These are phyloP conservation scores for Daphoenositta chrysoptera DNA, from an alignment of 2,113 vertebrate species.

Conservation along the genomic window DNA sequence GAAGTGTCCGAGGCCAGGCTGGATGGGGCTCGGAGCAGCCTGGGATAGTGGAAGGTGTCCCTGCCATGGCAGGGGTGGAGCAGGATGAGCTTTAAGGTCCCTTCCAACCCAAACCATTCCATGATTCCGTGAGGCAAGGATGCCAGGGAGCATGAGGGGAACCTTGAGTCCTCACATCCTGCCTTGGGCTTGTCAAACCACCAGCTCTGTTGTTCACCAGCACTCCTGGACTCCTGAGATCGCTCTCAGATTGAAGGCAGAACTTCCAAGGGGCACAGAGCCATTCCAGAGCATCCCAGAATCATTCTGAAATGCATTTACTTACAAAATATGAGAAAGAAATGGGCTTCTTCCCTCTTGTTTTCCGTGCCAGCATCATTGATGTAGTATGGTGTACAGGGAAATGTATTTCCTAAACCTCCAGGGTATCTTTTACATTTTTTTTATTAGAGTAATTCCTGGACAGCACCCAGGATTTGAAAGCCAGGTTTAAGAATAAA, in stretches of 20 bases:
- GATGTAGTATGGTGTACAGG: neutral
- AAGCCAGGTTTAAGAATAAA: neutral
- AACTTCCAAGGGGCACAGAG: neutral
- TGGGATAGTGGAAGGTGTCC: neutral
- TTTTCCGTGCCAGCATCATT: neutral
- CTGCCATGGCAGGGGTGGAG: neutral
- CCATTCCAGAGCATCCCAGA: neutral
- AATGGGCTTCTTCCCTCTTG: neutral
- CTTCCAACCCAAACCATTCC: neutral
- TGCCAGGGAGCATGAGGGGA: neutral
- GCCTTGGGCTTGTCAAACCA: neutral
- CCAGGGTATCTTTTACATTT: neutral
- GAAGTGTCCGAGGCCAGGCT: accelerated
- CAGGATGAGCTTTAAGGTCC: neutral
- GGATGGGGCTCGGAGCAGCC: neutral
- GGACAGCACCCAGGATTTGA: neutral
- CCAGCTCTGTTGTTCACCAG: neutral
- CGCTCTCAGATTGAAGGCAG: neutral
- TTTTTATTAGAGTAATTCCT: neutral
- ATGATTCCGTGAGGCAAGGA: neutral
- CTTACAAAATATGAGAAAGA: neutral
- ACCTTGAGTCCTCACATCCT: neutral
- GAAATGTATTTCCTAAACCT: neutral
- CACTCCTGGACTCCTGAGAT: neutral
- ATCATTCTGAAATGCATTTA: neutral